Conservation (phyloP, 2,888 invertebrate genomes). For the Chesias legatella region DNA sequence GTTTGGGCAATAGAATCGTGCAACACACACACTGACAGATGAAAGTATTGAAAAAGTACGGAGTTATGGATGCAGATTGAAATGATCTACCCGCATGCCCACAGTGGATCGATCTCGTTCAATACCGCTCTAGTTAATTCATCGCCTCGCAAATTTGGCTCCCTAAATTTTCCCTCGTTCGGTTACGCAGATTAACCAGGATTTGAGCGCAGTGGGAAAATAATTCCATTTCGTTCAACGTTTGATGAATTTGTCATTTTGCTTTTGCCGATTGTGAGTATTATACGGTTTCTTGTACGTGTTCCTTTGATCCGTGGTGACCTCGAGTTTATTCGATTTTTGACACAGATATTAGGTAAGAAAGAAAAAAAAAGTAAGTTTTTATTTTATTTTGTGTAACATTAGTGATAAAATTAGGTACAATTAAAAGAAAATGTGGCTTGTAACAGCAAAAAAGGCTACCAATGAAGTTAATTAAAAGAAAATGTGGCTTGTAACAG, state of each 20-base stretch:
- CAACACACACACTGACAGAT: slow-evolving; percentile 13
- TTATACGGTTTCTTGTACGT: no score
- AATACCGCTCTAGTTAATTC: slow-evolving; percentile 24
- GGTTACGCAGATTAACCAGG: slow-evolving; percentile 30
- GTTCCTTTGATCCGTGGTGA: no score
- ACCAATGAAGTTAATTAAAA: no score
- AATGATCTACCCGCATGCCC: slow-evolving; percentile 25
- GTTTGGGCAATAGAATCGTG: slow-evolving; percentile 23
- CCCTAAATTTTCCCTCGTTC: slow-evolving; percentile 26
- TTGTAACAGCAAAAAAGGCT: no score
- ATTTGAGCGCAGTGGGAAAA: slow-evolving; percentile 28
- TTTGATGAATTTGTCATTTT: slow-evolving; percentile 24
- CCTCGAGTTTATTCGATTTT: no score
- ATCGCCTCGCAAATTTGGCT: slow-evolving; percentile 24
- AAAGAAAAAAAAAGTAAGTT: no score
- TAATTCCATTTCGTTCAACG: slow-evolving; percentile 25
- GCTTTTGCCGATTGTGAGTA: slow-evolving; percentile 9
- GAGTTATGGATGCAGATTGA: slow-evolving; percentile 23
- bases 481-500: no score
- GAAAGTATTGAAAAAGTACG: slow-evolving; percentile 17
- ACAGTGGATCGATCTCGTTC: slow-evolving; percentile 14
- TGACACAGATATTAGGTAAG: no score
- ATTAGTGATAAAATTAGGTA: no score
- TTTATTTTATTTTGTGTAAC: no score
- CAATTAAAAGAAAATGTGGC: no score